These are phyloP conservation scores for Melitaea athalia DNA, from an alignment of 2,888 invertebrate species.

Conservation along the genomic window DNA sequence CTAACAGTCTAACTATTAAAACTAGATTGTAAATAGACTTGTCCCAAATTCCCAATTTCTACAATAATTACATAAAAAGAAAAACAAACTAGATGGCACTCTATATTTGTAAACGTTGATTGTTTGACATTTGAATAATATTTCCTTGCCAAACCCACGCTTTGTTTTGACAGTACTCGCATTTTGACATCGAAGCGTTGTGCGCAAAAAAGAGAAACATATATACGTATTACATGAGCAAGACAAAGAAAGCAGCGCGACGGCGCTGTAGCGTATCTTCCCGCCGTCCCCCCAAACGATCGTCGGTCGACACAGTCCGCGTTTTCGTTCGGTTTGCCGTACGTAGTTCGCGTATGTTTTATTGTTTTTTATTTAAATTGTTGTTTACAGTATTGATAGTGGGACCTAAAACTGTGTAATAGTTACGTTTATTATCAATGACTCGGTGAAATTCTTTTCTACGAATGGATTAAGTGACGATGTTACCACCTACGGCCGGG, in stretches of 20 bases:
- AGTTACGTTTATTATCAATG: slow-evolving; percentile 25
- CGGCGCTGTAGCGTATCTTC: slow-evolving; percentile 75
- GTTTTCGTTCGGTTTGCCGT: slow-evolving; percentile 69
- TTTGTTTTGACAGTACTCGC: slow-evolving; percentile 76
- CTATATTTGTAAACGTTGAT: slow-evolving; percentile 51
- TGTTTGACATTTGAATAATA: slow-evolving; percentile 64
- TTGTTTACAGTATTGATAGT: slow-evolving; percentile 41
- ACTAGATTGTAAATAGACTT: slow-evolving; percentile 21
- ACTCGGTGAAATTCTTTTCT: slow-evolving; percentile 40
- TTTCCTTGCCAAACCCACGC: slow-evolving; percentile 61
- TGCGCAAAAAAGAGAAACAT: slow-evolving; percentile 53
- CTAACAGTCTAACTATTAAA: no score
- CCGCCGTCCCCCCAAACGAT: slow-evolving; percentile 68
- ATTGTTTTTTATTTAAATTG: slow-evolving; percentile 57
- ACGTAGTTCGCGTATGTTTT: slow-evolving; percentile 53
- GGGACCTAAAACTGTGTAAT: slow-evolving; percentile 26
- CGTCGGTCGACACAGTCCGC: slow-evolving; percentile 65
- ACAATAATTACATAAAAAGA: slow-evolving; percentile 25
- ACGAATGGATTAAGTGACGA: slow-evolving; percentile 76
- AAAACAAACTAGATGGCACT: slow-evolving; percentile 57
- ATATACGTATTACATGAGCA: slow-evolving; percentile 43
- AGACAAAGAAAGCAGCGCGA: slow-evolving; percentile 64
- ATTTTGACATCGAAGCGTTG: slow-evolving; percentile 67
- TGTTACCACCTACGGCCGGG: slow-evolving; percentile 80
- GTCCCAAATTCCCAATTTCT: slow-evolving; percentile 32